Evolutionary conservation across 1,140 invertebrate genomes (phyloP).

Genomic region (Rhyacophila brunnea): DNA sequence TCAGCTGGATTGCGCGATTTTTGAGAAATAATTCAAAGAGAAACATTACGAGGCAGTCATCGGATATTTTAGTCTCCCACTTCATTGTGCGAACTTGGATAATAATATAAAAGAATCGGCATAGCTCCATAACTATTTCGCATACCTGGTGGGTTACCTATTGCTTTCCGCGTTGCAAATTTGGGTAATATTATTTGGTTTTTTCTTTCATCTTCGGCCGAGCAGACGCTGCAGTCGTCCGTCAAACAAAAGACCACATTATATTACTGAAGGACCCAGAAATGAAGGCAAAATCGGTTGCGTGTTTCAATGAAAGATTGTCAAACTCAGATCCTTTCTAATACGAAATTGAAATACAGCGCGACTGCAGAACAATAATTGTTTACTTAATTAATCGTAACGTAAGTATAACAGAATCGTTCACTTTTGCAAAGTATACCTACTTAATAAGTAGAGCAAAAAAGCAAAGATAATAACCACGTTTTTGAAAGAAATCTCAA

Average conservation of each 20-base stretch:
- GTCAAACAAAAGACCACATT: conserved; percentile 8
- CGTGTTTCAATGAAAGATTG: no score
- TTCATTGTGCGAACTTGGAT: background rate
- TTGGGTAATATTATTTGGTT: conserved; percentile 16
- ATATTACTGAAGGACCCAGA: background rate
- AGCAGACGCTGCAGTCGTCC: conserved; percentile 2
- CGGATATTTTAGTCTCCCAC: conserved; percentile 1
- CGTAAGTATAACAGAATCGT: no score
- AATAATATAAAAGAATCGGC: conserved; percentile 3
- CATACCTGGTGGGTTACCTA: background rate
- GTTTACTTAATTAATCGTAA: background rate
- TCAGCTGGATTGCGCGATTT: background rate
- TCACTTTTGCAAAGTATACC: no score
- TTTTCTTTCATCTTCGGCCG: conserved; percentile 6
- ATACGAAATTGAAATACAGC: no score
- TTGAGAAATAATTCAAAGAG: conserved; percentile 4
- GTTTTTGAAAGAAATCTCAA: no score
- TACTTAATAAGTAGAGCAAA: no score
- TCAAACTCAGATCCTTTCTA: no score
- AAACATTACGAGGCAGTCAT: conserved; percentile 2
- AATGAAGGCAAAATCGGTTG: background rate
- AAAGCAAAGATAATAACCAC: no score
- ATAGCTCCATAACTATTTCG: background rate
- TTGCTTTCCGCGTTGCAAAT: conserved; percentile 14
- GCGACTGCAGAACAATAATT: no score